Base-by-base conservation (phyloP, 2,797 vertebrate genomes). In the Heliangelus exortis region DNA sequence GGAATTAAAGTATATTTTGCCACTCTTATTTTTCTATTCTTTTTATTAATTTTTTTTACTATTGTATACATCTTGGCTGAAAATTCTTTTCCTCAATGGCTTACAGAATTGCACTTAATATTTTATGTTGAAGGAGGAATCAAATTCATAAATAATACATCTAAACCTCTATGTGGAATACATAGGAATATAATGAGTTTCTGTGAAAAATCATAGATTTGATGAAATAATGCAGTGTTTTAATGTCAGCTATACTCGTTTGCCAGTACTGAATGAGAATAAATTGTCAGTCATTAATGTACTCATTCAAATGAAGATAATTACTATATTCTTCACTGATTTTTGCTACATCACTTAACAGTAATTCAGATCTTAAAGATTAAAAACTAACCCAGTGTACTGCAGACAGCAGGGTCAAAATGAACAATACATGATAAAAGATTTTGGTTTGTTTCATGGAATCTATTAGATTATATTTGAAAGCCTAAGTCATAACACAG, bases 71-170 rank as follows among this genome's bases (percentile, higher is more conserved):
- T 65, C 47, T 90, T 87, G 20, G 75, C 87, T 93, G 48, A 96
- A 97, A 96, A 74, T 87, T 74, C 9, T 82, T 96, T 84, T 51
- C n/a, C 33, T 95, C 62, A 74, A 53, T 85, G 74, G 25, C 78
- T 71, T 94, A 74, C 91, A 87, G 95, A 96, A 84, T 12, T 58
- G 85, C 13, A 62, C 82, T 96, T 96, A 97, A 95, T 97, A 97
- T 97, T 97, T 97, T 94, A 97, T 97, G 85, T 66, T 94, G 78
- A 96, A 73, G 84, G 51, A 91, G 19, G 67, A 97, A 95, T 96
- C 84, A 94, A 92, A 96, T 96, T 96, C 76, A 97, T 97, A 97
- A 97, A 97, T 97, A 98, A 97, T 96, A 95, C 90, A 97, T 95
- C 63, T 84, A 85, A 92, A 90, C 39, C 31, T 72, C 59, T 84